phyloP scores from a whole-genome alignment of 1,140 invertebrate species.

The Danaus melanippus region DNA sequence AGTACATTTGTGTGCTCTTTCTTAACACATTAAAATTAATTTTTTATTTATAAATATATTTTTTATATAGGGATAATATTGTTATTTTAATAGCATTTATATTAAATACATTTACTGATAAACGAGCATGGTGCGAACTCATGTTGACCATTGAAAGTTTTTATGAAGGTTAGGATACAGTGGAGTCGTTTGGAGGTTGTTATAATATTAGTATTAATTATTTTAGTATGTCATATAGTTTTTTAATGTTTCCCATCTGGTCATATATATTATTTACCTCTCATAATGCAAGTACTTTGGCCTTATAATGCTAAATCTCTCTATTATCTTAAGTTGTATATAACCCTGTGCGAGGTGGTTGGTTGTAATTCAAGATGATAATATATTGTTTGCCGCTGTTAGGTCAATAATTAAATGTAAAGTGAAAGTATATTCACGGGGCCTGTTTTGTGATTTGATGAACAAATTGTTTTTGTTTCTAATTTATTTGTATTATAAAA shows the following conservation, averaged over 20 bases:
- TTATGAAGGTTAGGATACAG: constrained; percentile 60
- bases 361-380: constrained; percentile 52
- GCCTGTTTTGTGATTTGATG: constrained; percentile 49
- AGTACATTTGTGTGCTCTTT: not conserved
- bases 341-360: constrained; percentile 41
- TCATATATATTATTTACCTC: constrained; percentile 35
- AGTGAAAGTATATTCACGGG: not conserved
- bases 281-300: no score
- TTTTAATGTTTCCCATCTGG: constrained; percentile 30
- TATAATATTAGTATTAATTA: constrained; percentile 53
- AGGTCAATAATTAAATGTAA: no score
- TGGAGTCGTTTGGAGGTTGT: constrained; percentile 62
- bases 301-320: constrained; percentile 46
- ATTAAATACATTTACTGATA: constrained; percentile 41
- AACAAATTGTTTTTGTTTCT: constrained; percentile 72
- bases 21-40: constrained; percentile 11
- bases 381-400: constrained; percentile 46
- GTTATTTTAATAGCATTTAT: constrained; percentile 35
- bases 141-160: constrained; percentile 69
- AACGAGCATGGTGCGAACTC: constrained; percentile 68
- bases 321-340: constrained; percentile 59
- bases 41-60: constrained; percentile 53
- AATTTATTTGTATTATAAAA: constrained; percentile 69
- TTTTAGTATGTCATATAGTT: constrained; percentile 14
- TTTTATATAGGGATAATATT: constrained; percentile 59